Evolutionary conservation across 2,888 invertebrate genomes (phyloP).

Genomic region (Cryptocephalus moraei): DNA sequence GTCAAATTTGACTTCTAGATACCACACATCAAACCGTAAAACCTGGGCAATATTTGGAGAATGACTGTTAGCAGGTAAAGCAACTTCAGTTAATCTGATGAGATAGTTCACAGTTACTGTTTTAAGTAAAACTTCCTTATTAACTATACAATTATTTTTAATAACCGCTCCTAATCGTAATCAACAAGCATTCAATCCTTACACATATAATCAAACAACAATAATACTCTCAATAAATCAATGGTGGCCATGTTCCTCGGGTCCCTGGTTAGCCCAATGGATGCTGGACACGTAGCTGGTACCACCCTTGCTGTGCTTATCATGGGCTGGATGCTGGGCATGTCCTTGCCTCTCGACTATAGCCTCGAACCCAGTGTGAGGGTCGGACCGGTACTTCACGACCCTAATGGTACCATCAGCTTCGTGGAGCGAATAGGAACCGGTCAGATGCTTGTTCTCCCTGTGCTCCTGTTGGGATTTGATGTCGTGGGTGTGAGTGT

Average conservation of each 20-base stretch:
- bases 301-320: constrained; percentile 12
- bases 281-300: constrained; percentile 22
- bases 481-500: constrained; percentile 34
- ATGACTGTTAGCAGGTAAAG: too few relatives aligned
- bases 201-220: too few relatives aligned
- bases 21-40: too few relatives aligned
- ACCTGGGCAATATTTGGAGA: too few relatives aligned
- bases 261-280: constrained; percentile 17
- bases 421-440: constrained; percentile 31
- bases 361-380: constrained; percentile 21
- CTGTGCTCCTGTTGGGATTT: constrained; percentile 33
- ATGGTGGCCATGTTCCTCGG: neutral
- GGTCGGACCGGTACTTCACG: constrained; percentile 28
- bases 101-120: too few relatives aligned
- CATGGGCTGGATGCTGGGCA: constrained; percentile 22
- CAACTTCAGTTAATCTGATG: too few relatives aligned
- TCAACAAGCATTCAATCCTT: too few relatives aligned
- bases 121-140: too few relatives aligned
- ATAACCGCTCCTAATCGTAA: too few relatives aligned
- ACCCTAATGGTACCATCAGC: constrained; percentile 34
- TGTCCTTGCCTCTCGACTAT: constrained; percentile 20
- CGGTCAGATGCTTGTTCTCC: constrained; percentile 32
- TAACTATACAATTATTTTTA: too few relatives aligned
- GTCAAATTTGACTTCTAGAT: too few relatives aligned
- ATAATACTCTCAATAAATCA: too few relatives aligned